Evolutionary conservation across 2,888 invertebrate species (phyloP), one percentile per base, ranked within the genome.

Genomic region (Phengaris alcon): DNA sequence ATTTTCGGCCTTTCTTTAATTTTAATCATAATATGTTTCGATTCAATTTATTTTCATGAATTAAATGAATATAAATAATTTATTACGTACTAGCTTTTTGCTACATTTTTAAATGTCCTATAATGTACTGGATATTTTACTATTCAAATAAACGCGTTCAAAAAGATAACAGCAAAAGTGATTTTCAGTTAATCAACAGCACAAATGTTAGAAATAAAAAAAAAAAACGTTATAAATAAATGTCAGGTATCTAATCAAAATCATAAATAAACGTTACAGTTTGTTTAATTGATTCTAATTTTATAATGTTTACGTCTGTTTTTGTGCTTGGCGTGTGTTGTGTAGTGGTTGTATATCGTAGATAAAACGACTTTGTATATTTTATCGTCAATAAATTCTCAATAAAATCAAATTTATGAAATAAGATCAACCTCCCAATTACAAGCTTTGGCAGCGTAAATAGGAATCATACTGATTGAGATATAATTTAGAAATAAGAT

Each of bases 341-440:
- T 59, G 15, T 7, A 59, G 22, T 52, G 52, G 52, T 52, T 52
- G 52, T 22, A 59, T 59, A 59, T 59, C 8, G 59, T 59, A 59
- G 10, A 55, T 64, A 22, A 64, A 64, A 64, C 64, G 12, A 64
- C 35, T 64, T 64, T 44, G 35, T 44, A 64, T 44, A 64, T 64
- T 64, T 59, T 64, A 64, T 64, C 64, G 64, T 44, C 64, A 6
- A 64, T 64, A 64, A 64, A 64, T 35, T 64, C 35, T 64, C 64
- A 44, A 64, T 64, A 64, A 64, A 64, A 13, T 35, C 64, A 6
- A 52, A 52, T 52, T 52, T 52, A 52, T 12, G 64, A 44, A 35
- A 35, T 64, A 64, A 35, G 44, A 64, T 64, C 35, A 12, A 44
- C 35, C 13, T 44, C 35, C 35, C 35, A 64, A 35, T 13, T 44